Conservation (phyloP, 2,888 invertebrate genomes). For the Lochmaea capreae region DNA sequence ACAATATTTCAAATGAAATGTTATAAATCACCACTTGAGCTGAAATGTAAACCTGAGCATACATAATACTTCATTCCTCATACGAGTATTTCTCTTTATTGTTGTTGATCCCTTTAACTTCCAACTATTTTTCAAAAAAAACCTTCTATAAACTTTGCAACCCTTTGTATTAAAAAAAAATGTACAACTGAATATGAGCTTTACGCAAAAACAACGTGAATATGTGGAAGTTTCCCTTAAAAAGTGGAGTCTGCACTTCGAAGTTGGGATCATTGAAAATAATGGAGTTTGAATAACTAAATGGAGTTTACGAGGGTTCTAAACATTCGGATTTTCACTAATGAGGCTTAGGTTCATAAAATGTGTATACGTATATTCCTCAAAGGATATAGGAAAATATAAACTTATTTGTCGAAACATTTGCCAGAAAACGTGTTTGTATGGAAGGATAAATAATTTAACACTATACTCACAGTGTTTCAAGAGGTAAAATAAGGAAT, state of each 20-base stretch:
- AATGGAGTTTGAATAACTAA: slow-evolving; percentile 6
- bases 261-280: slow-evolving; percentile 16
- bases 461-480: neutral
- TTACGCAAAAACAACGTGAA: neutral
- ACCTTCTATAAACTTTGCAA: neutral
- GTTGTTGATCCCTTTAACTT: too few relatives aligned
- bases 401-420: neutral
- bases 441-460: neutral
- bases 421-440: neutral
- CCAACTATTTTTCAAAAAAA: neutral
- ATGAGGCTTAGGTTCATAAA: slow-evolving; percentile 3
- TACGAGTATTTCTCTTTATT: too few relatives aligned
- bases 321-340: slow-evolving; percentile 16
- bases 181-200: neutral
- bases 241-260: slow-evolving; percentile 5
- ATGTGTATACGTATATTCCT: slow-evolving; percentile 1
- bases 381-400: neutral
- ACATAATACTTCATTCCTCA: too few relatives aligned
- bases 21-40: too few relatives aligned
- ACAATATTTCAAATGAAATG: too few relatives aligned
- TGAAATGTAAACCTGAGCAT: too few relatives aligned
- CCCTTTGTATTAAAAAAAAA: neutral
- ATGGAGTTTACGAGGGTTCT: slow-evolving; percentile 7
- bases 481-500: neutral
- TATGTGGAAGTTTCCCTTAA: neutral